Evolutionary conservation across 2,797 vertebrate genomes (phyloP).

Genomic region (Heterohyrax brucei): DNA sequence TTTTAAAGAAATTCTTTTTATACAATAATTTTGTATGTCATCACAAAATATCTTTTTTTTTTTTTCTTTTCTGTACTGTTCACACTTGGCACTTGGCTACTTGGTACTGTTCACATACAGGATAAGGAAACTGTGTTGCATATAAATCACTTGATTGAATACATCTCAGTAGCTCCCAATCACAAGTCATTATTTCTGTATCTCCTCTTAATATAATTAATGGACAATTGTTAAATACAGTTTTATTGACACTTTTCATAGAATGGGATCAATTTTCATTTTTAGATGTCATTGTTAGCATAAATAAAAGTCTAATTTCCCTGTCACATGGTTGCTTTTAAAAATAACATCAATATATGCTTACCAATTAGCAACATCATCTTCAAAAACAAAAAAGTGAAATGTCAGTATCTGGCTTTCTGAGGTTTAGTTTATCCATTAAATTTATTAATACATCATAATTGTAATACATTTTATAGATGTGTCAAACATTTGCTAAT

Average conservation of each 20-base stretch:
- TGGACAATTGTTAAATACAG: not conserved
- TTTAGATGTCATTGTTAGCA: not conserved
- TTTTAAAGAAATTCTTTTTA: conserved; percentile 47
- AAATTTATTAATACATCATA: not conserved
- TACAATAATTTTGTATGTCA: not conserved
- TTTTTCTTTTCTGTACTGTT: not conserved
- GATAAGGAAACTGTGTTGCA: not conserved
- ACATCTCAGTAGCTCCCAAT: not conserved
- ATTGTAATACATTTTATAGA: not conserved
- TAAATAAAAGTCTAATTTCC: conserved; percentile 38
- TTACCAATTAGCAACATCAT: not conserved
- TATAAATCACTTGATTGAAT: not conserved
- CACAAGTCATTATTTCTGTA: conserved; percentile 42
- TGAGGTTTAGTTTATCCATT: not conserved
- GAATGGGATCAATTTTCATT: not conserved
- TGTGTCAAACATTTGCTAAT: conserved; percentile 32
- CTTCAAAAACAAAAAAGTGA: conserved; percentile 43
- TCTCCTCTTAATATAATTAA: conserved; percentile 16
- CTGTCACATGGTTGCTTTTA: not conserved
- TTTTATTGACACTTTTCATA: conserved; percentile 14
- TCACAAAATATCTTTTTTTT: conserved; percentile 4
- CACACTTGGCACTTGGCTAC: not conserved
- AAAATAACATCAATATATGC: not conserved
- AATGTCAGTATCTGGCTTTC: not conserved
- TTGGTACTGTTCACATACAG: not conserved